Percentiles rank a stretch among this genome's conserved stretches.
phyloP scores from a whole-genome alignment of 2,888 invertebrate genomes.

The Schrankia costaestrigalis region DNA sequence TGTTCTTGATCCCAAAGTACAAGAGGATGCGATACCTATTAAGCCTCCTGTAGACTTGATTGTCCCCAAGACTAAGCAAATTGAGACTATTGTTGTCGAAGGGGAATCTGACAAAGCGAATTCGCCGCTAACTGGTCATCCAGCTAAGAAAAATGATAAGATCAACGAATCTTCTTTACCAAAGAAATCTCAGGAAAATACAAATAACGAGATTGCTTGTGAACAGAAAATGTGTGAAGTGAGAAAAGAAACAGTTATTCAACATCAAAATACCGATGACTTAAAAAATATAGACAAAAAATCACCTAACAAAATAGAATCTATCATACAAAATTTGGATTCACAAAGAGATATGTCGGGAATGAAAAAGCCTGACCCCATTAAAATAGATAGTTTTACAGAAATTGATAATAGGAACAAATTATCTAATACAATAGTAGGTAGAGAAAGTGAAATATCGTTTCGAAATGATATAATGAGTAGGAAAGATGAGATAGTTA shows the following conservation, averaged over 20 bases:
- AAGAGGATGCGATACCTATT: conserved; percentile 48
- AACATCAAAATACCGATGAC: conserved; percentile 66
- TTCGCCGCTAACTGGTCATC: conserved; percentile 45
- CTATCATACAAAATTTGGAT: conserved; percentile 63
- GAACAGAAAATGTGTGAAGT: conserved; percentile 64
- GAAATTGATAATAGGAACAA: conserved; percentile 60
- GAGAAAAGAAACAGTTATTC: conserved; percentile 73
- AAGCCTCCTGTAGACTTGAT: conserved; percentile 55
- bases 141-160: conserved; percentile 59
- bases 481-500: conserved; percentile 68
- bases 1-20: conserved; percentile 64
- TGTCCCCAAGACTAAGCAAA: conserved; percentile 59
- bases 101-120: conserved; percentile 61
- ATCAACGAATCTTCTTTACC: conserved; percentile 58
- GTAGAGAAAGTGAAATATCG: conserved; percentile 59
- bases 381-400: conserved; percentile 58
- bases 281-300: conserved; percentile 56
- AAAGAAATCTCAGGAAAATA: conserved; percentile 56
- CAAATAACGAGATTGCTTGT: conserved; percentile 33
- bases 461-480: conserved; percentile 59
- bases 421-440: conserved; percentile 43
- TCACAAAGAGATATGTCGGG: conserved; percentile 54
- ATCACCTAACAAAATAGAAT: conserved; percentile 66
- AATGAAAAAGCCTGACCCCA: conserved; percentile 57
- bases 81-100: conserved; percentile 70